Base-by-base conservation (phyloP, 2,888 invertebrate genomes). In the Anoplius nigerrimus region DNA sequence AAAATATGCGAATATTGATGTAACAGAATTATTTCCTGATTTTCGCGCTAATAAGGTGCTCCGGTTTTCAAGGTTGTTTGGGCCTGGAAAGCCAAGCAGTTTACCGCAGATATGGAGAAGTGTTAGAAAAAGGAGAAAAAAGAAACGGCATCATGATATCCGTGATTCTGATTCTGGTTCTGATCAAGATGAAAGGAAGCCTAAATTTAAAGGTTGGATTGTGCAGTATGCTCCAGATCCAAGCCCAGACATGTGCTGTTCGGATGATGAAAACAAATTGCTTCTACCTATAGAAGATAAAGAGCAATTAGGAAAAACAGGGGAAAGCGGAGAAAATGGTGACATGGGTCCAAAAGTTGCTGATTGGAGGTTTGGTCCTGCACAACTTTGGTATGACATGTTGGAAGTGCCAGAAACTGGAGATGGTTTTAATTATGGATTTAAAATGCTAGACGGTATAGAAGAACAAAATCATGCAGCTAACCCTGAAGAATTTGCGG, bases 301-400 rank as follows among this genome's bases (percentile, higher is more conserved):
- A 66, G 85, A 88, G 45, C 84, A 87, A 66, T 64, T 90, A 2
- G 87, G 91, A 42, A 92, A 92, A 89, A 89, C 91, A 84, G 83
- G 86, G 72, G 89, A 90, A 27, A 84, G 86, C 57, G 90, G 90
- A 48, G 90, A 90, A 62, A 90, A 90, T 76, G 91, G 91, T 16
- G 93, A 93, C 64, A 90, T 90, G 79, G 92, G 92, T 0, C 95
- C 95, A 0, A 95, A 95, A 87, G 94, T 94, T 0, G 96, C 96
- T 11, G 95, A 97, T 84, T 99, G 99, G 99, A 92, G 99, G 20
- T 98, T 95, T 86, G 99, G 99, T 0, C 99, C 99, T 0, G 98
- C 99, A 0, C 97, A 98, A 89, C 94, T 98, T 69, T 99, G 99
- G 99, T 99, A 99, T 86, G 98, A 99, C 85, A 97, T 97, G 95